phyloP scores from a whole-genome alignment of 2,113 vertebrate species.

The Amia ocellicauda region DNA sequence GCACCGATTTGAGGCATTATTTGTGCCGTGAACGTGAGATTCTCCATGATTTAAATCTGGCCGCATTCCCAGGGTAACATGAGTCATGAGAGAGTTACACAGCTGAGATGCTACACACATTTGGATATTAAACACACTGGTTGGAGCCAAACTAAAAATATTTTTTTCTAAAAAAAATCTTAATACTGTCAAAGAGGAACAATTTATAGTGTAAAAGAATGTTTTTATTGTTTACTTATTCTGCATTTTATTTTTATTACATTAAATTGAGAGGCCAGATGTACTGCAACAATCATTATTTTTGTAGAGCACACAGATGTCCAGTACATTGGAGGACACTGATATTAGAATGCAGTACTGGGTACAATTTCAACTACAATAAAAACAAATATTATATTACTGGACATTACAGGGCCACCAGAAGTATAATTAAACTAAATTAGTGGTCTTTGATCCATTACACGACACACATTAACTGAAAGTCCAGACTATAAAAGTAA shows the following conservation, averaged over 20 bases:
- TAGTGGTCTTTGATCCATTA: too few relatives aligned
- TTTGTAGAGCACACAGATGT: not conserved
- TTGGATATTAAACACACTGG: conserved; percentile 2
- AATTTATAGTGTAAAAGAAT: conserved; percentile 16
- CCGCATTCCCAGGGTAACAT: conserved; percentile 27
- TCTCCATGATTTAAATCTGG: conserved; percentile 28
- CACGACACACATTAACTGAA: too few relatives aligned
- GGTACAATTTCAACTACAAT: too few relatives aligned
- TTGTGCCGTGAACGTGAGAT: conserved; percentile 22
- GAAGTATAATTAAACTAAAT: too few relatives aligned
- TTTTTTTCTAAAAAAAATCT: not conserved
- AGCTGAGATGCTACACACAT: conserved; percentile 24
- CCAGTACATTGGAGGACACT: too few relatives aligned
- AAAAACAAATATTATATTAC: too few relatives aligned
- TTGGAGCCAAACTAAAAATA: too few relatives aligned
- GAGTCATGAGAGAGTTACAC: conserved; percentile 25
- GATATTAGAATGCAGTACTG: too few relatives aligned
- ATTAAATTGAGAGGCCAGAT: conserved; percentile 1
- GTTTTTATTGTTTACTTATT: conserved; percentile 12
- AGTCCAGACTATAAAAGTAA: too few relatives aligned
- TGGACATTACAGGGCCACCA: too few relatives aligned
- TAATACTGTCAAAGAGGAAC: conserved; percentile 17
- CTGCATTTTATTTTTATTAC: conserved; percentile 3
- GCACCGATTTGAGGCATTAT: conserved; percentile 14
- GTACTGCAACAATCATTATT: too few relatives aligned